These are phyloP conservation scores for Cololabis saira DNA, from an alignment of 2,113 vertebrate genomes.

Conservation along the genomic window DNA sequence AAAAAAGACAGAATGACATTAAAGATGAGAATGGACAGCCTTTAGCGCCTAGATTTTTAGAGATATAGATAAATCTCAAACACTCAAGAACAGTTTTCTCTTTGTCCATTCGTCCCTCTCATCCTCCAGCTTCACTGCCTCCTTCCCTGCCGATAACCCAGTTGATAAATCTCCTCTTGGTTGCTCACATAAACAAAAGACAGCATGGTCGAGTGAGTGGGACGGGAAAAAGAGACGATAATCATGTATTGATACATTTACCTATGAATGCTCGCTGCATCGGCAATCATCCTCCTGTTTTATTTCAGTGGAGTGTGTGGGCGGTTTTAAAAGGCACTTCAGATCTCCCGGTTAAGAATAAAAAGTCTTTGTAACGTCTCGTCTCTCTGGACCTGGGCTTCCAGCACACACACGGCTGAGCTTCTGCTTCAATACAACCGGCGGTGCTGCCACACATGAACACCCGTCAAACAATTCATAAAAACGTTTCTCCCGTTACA, in stretches of 20 bases:
- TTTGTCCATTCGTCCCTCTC: constrained; percentile 26
- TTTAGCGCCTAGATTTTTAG: no score
- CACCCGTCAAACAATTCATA: not conserved
- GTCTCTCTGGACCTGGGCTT: constrained; percentile 43
- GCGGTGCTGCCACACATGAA: constrained; percentile 23
- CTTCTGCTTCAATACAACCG: no score
- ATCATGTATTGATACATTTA: constrained; percentile 12
- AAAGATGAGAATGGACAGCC: no score
- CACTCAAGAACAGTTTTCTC: not conserved
- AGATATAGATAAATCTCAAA: not conserved
- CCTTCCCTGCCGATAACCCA: constrained; percentile 20
- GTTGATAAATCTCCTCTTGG: constrained; percentile 33
- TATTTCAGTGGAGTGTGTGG: constrained; percentile 47
- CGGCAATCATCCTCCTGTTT: constrained; percentile 47
- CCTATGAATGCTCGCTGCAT: constrained; percentile 30
- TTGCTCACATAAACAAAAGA: constrained; percentile 18
- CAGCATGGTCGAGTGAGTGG: constrained; percentile 3
- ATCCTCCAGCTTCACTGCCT: not conserved
- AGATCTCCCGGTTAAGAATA: constrained; percentile 55
- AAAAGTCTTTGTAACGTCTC: constrained; percentile 64
- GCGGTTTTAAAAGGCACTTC: constrained; percentile 53
- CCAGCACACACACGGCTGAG: constrained; percentile 35
- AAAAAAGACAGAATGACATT: no score
- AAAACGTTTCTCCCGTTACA: not conserved
- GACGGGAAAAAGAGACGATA: constrained; percentile 20